phyloP scores from a whole-genome alignment of 1,140 invertebrate species.

The Drosophila watanabei region DNA sequence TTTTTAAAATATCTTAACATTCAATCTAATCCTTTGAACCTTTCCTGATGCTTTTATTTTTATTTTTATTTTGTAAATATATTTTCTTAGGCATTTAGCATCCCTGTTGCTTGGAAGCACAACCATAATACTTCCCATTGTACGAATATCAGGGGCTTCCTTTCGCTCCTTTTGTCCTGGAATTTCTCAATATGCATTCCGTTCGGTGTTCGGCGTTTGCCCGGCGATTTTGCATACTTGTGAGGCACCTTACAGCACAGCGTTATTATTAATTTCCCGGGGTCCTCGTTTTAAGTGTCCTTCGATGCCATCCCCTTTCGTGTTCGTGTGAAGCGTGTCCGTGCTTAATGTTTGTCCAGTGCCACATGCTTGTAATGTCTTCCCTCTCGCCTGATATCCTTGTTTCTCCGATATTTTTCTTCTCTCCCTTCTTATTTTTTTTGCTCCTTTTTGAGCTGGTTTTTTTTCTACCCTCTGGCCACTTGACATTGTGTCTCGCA shows the following conservation, averaged over 20 bases:
- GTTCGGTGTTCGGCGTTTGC: conserved; percentile 19
- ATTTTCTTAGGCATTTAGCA: conserved; percentile 4
- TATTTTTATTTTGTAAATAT: neutral
- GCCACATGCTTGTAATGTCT: conserved; percentile 48
- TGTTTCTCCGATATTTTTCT: conserved; percentile 18
- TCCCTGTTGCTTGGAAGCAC: conserved; percentile 1
- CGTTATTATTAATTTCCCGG: conserved; percentile 37
- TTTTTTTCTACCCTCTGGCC: conserved; percentile 25
- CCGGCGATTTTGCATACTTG: conserved; percentile 64
- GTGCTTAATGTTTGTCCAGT: conserved; percentile 48
- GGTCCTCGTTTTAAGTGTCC: neutral
- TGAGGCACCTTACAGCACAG: conserved; percentile 14
- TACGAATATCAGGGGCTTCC: conserved; percentile 9
- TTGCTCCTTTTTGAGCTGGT: conserved; percentile 16
- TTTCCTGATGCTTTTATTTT: neutral
- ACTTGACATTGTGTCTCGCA: conserved; percentile 64
- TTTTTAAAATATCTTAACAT: neutral
- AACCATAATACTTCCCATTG: conserved; percentile 40
- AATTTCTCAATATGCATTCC: conserved; percentile 76
- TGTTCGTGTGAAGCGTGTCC: conserved; percentile 33
- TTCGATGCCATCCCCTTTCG: conserved; percentile 30
- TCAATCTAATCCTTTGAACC: neutral
- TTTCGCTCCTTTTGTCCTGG: conserved; percentile 31
- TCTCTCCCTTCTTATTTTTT: neutral
- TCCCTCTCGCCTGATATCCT: conserved; percentile 24